A percentile compares a stretch with the other conserved stretches of the same genome.
phyloP scores from a whole-genome alignment of 1,140 invertebrate genomes.

The Hycleus phaleratus region DNA sequence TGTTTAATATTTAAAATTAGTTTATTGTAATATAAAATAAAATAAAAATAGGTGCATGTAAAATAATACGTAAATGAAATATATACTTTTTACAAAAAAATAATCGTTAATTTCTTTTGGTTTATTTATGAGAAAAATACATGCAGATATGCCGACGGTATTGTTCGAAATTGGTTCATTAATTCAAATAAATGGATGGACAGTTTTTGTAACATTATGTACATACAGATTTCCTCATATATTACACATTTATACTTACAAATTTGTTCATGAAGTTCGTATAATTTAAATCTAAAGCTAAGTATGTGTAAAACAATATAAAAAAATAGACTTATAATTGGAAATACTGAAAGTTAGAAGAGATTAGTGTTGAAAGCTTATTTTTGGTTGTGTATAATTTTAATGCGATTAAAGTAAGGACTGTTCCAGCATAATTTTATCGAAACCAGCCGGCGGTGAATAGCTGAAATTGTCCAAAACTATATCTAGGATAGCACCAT shows the following conservation, averaged over 20 bases:
- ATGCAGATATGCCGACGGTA: no score
- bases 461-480: slow-evolving; percentile 84
- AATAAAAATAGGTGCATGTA: slow-evolving; percentile 5
- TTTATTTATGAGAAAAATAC: no score
- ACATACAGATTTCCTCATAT: slow-evolving; percentile 5
- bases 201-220: slow-evolving; percentile 8
- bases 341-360: no score
- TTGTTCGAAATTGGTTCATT: no score
- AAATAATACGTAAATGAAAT: slow-evolving; percentile 6
- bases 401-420: slow-evolving; percentile 71
- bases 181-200: slow-evolving; percentile 8
- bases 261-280: slow-evolving; percentile 6
- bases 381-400: no score
- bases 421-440: slow-evolving; percentile 96
- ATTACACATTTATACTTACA: slow-evolving; percentile 14
- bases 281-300: slow-evolving; percentile 4
- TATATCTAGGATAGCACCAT: slow-evolving; percentile 93
- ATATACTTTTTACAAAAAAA: slow-evolving; percentile 10
- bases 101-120: no score
- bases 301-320: slow-evolving; percentile 12
- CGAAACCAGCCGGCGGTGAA: slow-evolving; percentile 80
- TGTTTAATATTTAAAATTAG: slow-evolving; percentile 1
- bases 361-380: no score
- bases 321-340: slow-evolving; percentile 4
- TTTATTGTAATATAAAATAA: slow-evolving; percentile 2